phyloP scores from a whole-genome alignment of 1,140 invertebrate species.

The Oscheius sp. region DNA sequence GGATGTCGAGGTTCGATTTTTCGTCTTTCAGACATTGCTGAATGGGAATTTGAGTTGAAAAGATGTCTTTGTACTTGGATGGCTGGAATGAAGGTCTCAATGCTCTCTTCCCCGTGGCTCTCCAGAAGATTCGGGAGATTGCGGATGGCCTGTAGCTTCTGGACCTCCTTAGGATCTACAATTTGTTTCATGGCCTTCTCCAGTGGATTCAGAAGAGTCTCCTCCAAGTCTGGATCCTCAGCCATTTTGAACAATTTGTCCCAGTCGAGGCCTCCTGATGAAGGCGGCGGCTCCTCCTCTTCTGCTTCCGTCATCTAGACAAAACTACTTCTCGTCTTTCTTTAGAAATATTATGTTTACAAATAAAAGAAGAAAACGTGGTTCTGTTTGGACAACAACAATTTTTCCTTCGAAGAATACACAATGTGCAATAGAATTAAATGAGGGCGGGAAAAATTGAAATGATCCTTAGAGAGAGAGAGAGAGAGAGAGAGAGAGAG shows the following conservation, averaged over 20 bases:
- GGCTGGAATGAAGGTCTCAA: conserved; percentile 40
- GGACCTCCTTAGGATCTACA: conserved; percentile 44
- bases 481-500: too few relatives aligned
- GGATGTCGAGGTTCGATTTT: conserved; percentile 44
- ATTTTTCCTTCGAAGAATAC: too few relatives aligned
- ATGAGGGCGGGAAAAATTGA: too few relatives aligned
- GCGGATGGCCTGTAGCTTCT: conserved; percentile 44
- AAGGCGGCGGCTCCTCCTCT: not conserved
- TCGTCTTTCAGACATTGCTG: conserved; percentile 39
- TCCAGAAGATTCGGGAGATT: conserved; percentile 36
- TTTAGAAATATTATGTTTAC: too few relatives aligned
- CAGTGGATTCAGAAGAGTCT: conserved; percentile 30
- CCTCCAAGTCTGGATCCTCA: conserved; percentile 39
- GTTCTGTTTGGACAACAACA: too few relatives aligned
- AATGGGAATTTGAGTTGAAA: not conserved
- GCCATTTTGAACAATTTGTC: conserved; percentile 34
- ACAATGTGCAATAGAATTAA: too few relatives aligned
- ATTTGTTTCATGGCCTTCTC: conserved; percentile 39
- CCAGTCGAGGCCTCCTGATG: conserved; percentile 6
- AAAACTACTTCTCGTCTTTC: too few relatives aligned
- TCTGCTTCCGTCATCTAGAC: conserved; percentile 9
- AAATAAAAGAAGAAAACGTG: too few relatives aligned
- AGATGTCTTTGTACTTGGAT: conserved; percentile 39
- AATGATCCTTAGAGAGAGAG: too few relatives aligned
- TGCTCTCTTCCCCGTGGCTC: conserved; percentile 33